Percentiles rank a stretch among this genome's conserved stretches.
phyloP scores from a whole-genome alignment of 2,797 vertebrate genomes.

The Taenioides sp. region DNA sequence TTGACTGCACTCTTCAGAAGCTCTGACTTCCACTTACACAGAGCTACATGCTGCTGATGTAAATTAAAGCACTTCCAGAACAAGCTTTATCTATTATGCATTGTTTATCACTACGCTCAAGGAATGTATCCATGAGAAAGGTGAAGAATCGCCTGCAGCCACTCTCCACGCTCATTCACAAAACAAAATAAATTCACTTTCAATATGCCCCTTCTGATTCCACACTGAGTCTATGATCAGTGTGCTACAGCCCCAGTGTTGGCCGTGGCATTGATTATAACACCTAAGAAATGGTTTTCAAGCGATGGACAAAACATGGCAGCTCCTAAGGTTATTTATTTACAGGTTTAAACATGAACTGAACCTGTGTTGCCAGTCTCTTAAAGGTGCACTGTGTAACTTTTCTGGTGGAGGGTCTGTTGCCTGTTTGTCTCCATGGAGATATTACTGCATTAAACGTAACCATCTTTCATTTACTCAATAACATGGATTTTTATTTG shows the following conservation, averaged over 20 bases:
- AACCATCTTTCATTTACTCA: too few relatives aligned
- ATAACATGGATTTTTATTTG: too few relatives aligned
- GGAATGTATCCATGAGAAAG: slow-evolving; percentile 45
- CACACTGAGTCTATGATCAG: slow-evolving; percentile 28
- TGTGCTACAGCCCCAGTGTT: slow-evolving; percentile 17
- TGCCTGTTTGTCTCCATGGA: too few relatives aligned
- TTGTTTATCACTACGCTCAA: slow-evolving; percentile 51
- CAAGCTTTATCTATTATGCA: slow-evolving; percentile 54
- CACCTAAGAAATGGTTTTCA: neutral
- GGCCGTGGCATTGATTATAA: neutral
- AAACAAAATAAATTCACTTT: slow-evolving; percentile 50
- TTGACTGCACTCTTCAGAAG: slow-evolving; percentile 26
- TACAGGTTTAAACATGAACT: too few relatives aligned
- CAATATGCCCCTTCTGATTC: slow-evolving; percentile 22
- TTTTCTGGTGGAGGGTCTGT: too few relatives aligned
- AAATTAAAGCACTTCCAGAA: slow-evolving; percentile 45
- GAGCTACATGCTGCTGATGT: slow-evolving; percentile 28
- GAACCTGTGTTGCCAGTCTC: too few relatives aligned
- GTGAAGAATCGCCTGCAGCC: slow-evolving; percentile 41
- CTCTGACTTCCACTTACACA: slow-evolving; percentile 21
- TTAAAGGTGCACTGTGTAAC: too few relatives aligned
- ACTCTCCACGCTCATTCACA: slow-evolving; percentile 55
- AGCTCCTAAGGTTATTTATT: neutral
- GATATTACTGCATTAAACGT: too few relatives aligned
- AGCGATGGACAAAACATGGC: neutral